Evolutionary conservation across 2,113 vertebrate species (phyloP), one percentile per base, ranked within the genome.

Genomic region (Boulengeromyrus knoepffleri): DNA sequence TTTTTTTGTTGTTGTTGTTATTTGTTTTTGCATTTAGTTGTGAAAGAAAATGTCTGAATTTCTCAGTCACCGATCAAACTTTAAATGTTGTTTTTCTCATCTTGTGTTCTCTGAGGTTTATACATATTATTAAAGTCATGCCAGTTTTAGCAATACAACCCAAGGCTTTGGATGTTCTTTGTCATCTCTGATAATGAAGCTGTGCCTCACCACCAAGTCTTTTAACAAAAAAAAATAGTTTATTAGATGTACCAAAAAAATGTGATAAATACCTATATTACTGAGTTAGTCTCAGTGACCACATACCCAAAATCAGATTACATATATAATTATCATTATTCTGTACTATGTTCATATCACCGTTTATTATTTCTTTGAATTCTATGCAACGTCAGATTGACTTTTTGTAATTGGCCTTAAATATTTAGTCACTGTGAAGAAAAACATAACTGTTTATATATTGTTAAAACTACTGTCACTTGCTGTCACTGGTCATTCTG

Each of bases 61-160:
- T 90, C 62, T 58, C 89, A 70, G n/a, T 85, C 56, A 49, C 56
- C 39, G 17, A 47, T 70, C 85, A 89, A 86, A 84, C 13, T 85
- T 88, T 45, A 70, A 89, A 84, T 66, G n/a, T 50, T 42, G 13
- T 50, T 36, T 36, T 10, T 70, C 9, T 84, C 27, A 12, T 36
- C 17, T 66, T 8, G 1, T 8, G 62, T 47, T 9, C n/a, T 85
- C 47, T 52, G 9, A n/a, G 49, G 7, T 39, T 27, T 66, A 15
- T 31, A 36, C 27, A 45, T 42, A 27, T 74, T 85, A 83, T 90
- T 49, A 88, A 47, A 50, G 36, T 39, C 10, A 47, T 52, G n/a
- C 42, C 66, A 17, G 70, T 62, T 56, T 88, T 24, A 88, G 15
- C 27, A 56, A 90, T 46, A 42, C 52, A 9, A 88, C 39, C 15